A percentile compares a stretch with the other conserved stretches of the same genome.
Conservation (phyloP, 1,140 invertebrate species). For the Stegodyphus mimosarum region DNA sequence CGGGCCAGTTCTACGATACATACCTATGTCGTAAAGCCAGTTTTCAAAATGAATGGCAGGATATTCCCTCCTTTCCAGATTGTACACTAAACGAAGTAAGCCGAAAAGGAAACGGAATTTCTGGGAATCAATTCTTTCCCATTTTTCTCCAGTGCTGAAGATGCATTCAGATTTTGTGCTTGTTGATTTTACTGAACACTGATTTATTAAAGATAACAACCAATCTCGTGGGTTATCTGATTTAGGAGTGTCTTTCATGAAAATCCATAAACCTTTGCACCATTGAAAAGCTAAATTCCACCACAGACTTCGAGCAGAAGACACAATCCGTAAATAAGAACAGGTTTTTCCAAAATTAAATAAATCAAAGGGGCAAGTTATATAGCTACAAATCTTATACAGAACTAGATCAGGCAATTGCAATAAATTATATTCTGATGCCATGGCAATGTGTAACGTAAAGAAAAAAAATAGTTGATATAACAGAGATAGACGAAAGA, state of each 20-base stretch:
- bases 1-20: constrained; percentile 21
- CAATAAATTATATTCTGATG: background rate
- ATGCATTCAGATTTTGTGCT: constrained; percentile 9
- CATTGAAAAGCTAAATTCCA: constrained; percentile 28
- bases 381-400: constrained; percentile 39
- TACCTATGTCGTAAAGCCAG: constrained; percentile 52
- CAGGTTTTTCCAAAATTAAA: constrained; percentile 57
- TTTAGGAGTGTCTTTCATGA: constrained; percentile 1
- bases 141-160: constrained; percentile 35
- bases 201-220: constrained; percentile 22
- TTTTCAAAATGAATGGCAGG: constrained; percentile 36
- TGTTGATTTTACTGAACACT: background rate
- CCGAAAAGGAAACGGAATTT: constrained; percentile 36
- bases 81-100: constrained; percentile 25
- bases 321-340: constrained; percentile 16
- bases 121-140: constrained; percentile 29
- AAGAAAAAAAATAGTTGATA: too few species aligned
- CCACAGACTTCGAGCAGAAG: constrained; percentile 36
- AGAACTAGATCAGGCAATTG: constrained; percentile 48
- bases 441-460: too few species aligned
- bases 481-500: too few species aligned
- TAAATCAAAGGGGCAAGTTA: constrained; percentile 48
- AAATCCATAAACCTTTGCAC: constrained; percentile 42
- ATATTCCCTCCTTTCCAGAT: constrained; percentile 8
- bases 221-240: constrained; percentile 31